These are phyloP conservation scores for Turdus rufiventris DNA, from an alignment of 2,113 vertebrate species.

Conservation along the genomic window DNA sequence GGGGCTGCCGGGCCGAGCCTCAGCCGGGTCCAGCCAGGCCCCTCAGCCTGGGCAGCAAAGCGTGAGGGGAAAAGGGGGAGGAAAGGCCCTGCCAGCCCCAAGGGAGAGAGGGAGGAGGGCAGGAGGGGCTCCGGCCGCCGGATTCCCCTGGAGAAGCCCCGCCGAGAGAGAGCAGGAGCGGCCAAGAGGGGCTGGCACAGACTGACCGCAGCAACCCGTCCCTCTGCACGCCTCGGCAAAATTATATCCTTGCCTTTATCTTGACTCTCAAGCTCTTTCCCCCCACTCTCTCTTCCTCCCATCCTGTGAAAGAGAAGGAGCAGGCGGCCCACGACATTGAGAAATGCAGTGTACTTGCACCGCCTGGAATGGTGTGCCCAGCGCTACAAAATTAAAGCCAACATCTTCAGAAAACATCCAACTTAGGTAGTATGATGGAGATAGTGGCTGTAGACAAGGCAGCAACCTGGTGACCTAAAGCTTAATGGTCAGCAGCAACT, in stretches of 20 bases:
- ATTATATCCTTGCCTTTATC: background rate
- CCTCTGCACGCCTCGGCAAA: fast-evolving
- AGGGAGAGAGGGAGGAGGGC: background rate
- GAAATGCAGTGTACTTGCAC: background rate
- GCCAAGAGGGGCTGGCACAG: background rate
- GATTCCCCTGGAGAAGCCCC: background rate
- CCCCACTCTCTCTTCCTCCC: fast-evolving
- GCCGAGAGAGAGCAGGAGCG: fast-evolving
- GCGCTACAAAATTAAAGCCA: background rate
- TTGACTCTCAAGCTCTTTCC: fast-evolving
- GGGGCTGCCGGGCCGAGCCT: fast-evolving
- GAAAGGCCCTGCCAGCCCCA: background rate
- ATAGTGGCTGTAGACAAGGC: background rate
- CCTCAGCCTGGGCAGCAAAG: no score
- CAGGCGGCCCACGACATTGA: fast-evolving
- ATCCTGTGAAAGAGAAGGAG: background rate
- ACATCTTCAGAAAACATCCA: background rate
- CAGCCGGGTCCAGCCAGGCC: background rate
- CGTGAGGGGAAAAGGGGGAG: fast-evolving
- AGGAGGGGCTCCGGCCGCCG: fast-evolving
- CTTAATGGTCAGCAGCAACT: background rate
- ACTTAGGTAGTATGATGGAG: background rate
- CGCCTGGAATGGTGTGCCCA: background rate
- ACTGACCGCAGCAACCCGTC: fast-evolving
- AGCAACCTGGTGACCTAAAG: background rate